These are phyloP conservation scores for Tigriopus californicus DNA, from an alignment of 2,888 invertebrate species.

Conservation along the genomic window DNA sequence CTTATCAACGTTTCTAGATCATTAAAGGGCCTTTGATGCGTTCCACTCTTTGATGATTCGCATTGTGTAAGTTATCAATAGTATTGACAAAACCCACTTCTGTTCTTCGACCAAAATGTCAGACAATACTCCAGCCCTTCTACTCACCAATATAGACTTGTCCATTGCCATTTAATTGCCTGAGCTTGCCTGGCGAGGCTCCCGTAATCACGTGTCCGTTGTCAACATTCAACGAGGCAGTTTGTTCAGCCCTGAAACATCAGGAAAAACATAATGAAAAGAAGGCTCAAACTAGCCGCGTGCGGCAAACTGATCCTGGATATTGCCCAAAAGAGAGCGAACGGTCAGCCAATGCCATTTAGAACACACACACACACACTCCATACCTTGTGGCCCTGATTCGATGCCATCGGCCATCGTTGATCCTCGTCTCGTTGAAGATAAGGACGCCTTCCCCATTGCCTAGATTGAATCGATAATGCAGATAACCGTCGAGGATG, in stretches of 20 bases:
- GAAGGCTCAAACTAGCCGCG: too few relatives aligned
- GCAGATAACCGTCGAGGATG: conserved; percentile 54
- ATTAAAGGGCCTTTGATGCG: too few relatives aligned
- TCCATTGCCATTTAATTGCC: conserved; percentile 65
- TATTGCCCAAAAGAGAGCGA: too few relatives aligned
- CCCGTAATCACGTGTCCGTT: conserved; percentile 58
- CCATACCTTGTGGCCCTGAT: conserved; percentile 17
- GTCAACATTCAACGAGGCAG: conserved; percentile 72
- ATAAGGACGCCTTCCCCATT: conserved; percentile 65
- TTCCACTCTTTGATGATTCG: too few relatives aligned
- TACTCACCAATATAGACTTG: conserved; percentile 67
- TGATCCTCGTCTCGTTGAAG: conserved; percentile 64
- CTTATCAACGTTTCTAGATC: too few relatives aligned
- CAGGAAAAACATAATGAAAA: neutral
- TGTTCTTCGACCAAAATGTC: too few relatives aligned
- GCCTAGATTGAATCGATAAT: conserved; percentile 59
- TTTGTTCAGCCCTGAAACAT: conserved; percentile 52
- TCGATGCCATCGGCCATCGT: conserved; percentile 67
- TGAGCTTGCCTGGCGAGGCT: conserved; percentile 62
- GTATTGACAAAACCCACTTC: too few relatives aligned
- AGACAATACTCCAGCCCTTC: too few relatives aligned
- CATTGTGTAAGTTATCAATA: too few relatives aligned
- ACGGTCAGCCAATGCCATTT: too few relatives aligned
- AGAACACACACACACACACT: too few relatives aligned
- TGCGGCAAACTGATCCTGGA: too few relatives aligned